phyloP scores from a whole-genome alignment of 2,888 invertebrate genomes.

The Dysmachus trigonus region DNA sequence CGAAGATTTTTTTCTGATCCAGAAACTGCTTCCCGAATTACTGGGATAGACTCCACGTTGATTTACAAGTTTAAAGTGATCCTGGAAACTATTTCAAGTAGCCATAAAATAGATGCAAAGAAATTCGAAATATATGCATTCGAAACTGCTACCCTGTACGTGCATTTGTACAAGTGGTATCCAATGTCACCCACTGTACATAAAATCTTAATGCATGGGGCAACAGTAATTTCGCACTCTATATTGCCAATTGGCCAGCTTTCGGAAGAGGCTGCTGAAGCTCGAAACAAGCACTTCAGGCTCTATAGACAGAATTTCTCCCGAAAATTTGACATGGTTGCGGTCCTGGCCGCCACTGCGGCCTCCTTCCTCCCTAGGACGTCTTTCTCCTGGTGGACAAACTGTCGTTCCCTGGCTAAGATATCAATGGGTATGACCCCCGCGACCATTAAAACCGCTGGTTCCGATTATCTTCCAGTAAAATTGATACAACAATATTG shows the following conservation, averaged over 20 bases:
- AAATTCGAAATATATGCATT: neutral
- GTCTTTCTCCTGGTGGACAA: too few relatives aligned
- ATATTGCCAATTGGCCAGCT: slow-evolving; percentile 28
- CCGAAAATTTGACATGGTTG: slow-evolving; percentile 11
- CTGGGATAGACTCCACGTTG: slow-evolving; percentile 22
- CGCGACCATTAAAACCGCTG: too few relatives aligned
- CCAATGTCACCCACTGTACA: slow-evolving; percentile 55
- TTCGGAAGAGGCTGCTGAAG: slow-evolving; percentile 34
- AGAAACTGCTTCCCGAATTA: slow-evolving; percentile 40
- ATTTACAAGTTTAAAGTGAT: slow-evolving; percentile 45
- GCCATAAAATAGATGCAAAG: slow-evolving; percentile 1
- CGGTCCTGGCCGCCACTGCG: too few relatives aligned
- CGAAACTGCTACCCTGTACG: slow-evolving; percentile 46
- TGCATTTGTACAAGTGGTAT: slow-evolving; percentile 54
- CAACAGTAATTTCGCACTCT: neutral
- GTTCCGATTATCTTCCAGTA: too few relatives aligned
- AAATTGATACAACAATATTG: too few relatives aligned
- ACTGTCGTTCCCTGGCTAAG: too few relatives aligned
- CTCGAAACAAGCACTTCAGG: slow-evolving; percentile 42
- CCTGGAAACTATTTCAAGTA: slow-evolving; percentile 48
- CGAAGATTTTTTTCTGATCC: neutral
- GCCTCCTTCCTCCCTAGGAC: too few relatives aligned
- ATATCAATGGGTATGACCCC: too few relatives aligned
- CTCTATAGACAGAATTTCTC: slow-evolving; percentile 13
- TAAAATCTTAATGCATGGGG: slow-evolving; percentile 53